These are phyloP conservation scores for Eolophus roseicapilla DNA, from an alignment of 2,113 vertebrate genomes.

Conservation along the genomic window DNA sequence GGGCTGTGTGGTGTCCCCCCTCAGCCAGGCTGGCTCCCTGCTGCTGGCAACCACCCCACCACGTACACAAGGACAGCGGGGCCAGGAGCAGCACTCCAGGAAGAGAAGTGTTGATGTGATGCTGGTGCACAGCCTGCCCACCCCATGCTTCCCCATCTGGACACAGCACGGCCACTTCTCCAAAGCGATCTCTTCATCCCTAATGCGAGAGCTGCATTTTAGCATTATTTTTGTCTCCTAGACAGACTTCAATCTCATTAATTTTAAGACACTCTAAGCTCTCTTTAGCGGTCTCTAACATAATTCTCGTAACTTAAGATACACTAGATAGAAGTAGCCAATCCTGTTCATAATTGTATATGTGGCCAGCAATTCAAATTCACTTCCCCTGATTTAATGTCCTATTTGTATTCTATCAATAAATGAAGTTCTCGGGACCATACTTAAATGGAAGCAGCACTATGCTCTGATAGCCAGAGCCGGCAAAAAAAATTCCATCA, in stretches of 20 bases:
- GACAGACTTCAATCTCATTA: slow-evolving; percentile 49
- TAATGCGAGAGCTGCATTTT: neutral
- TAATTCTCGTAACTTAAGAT: slow-evolving; percentile 17
- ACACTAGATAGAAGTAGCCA: neutral
- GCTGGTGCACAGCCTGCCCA: neutral
- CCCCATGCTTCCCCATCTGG: neutral
- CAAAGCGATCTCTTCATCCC: neutral
- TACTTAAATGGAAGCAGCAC: slow-evolving; percentile 13
- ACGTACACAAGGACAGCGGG: fast-evolving
- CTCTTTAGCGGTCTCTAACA: slow-evolving; percentile 26
- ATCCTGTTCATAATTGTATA: neutral
- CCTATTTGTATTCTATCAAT: slow-evolving; percentile 52
- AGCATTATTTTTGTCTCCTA: neutral
- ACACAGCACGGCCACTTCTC: neutral
- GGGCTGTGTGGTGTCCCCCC: neutral
- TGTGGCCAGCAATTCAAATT: slow-evolving; percentile 41
- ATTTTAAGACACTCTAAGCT: slow-evolving; percentile 49
- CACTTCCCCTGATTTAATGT: slow-evolving; percentile 51
- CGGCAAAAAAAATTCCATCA: slow-evolving; percentile 14
- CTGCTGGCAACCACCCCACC: neutral
- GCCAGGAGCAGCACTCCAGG: neutral
- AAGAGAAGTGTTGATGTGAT: neutral
- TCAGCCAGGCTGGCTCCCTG: neutral
- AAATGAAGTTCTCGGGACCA: slow-evolving; percentile 54
- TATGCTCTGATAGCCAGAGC: slow-evolving; percentile 46